Evolutionary conservation across 2,113 vertebrate species (phyloP).

Genomic region (Anseranas semipalmata): DNA sequence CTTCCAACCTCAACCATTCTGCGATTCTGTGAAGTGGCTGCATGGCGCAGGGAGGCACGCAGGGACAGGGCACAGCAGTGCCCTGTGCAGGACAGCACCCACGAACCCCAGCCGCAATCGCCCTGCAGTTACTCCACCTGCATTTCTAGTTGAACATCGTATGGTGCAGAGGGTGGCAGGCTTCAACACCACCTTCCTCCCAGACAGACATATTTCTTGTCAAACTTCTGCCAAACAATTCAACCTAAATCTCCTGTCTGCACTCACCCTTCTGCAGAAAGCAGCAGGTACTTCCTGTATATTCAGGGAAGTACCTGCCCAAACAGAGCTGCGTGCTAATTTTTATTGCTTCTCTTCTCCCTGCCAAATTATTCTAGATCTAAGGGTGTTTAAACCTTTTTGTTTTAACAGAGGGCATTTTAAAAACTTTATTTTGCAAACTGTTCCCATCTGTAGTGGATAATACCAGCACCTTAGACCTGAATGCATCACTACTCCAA

Average conservation of each 20-base stretch:
- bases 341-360: not conserved
- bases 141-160: not conserved
- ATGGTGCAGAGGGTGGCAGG: not conserved
- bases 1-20: too few relatives aligned
- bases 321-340: not conserved
- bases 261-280: not conserved
- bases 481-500: not conserved
- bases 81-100: too few relatives aligned
- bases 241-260: not conserved
- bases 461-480: not conserved
- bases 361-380: not conserved
- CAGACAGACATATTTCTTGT: not conserved
- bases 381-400: not conserved
- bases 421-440: not conserved
- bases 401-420: not conserved
- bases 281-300: not conserved
- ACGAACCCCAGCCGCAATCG: not conserved
- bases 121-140: not conserved
- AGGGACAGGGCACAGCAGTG: rapidly evolving
- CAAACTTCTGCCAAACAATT: too few relatives aligned
- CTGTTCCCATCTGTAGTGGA: not conserved
- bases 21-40: too few relatives aligned
- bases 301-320: not conserved
- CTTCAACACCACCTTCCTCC: not conserved
- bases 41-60: rapidly evolving